A percentile compares a stretch with the other conserved stretches of the same genome.
Conservation (phyloP, 2,888 invertebrate genomes). For the Eilema griseolum region DNA sequence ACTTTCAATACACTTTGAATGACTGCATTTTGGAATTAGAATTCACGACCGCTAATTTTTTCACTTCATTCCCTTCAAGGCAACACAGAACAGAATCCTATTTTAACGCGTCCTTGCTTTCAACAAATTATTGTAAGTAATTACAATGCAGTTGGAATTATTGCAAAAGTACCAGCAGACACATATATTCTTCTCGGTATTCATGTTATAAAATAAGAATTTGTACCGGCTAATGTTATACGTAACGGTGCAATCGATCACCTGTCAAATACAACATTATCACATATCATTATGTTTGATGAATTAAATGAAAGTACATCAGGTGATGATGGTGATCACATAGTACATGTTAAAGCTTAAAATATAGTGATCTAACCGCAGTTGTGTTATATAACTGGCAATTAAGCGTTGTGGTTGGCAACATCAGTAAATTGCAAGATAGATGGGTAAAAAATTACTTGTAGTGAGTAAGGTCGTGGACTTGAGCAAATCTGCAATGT, state of each 20-base stretch:
- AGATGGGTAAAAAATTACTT: constrained; percentile 54
- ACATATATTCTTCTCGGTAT: constrained; percentile 29
- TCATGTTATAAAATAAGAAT: constrained; percentile 30
- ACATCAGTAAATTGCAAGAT: constrained; percentile 64
- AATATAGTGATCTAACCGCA: constrained; percentile 67
- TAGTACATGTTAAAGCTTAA: constrained; percentile 64
- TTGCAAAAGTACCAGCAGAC: constrained; percentile 9
- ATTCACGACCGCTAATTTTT: constrained; percentile 15
- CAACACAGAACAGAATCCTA: constrained; percentile 27
- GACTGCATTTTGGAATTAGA: constrained; percentile 17
- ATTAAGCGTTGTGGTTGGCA: constrained; percentile 68
- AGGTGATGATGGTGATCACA: constrained; percentile 66
- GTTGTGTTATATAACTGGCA: constrained; percentile 69
- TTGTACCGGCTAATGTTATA: constrained; percentile 27
- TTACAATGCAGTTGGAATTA: constrained; percentile 27
- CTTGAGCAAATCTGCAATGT: not conserved
- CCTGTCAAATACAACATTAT: constrained; percentile 65
- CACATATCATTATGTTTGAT: constrained; percentile 62
- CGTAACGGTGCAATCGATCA: constrained; percentile 58
- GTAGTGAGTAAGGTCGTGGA: constrained; percentile 28
- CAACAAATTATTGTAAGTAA: constrained; percentile 31
- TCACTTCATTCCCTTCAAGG: constrained; percentile 23
- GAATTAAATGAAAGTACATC: constrained; percentile 63
- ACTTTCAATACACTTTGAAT: constrained; percentile 6
- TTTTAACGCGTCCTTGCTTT: constrained; percentile 45